A percentile compares a stretch with the other conserved stretches of the same genome.
phyloP scores from a whole-genome alignment of 1,140 invertebrate genomes.

The Orussus abietinus region DNA sequence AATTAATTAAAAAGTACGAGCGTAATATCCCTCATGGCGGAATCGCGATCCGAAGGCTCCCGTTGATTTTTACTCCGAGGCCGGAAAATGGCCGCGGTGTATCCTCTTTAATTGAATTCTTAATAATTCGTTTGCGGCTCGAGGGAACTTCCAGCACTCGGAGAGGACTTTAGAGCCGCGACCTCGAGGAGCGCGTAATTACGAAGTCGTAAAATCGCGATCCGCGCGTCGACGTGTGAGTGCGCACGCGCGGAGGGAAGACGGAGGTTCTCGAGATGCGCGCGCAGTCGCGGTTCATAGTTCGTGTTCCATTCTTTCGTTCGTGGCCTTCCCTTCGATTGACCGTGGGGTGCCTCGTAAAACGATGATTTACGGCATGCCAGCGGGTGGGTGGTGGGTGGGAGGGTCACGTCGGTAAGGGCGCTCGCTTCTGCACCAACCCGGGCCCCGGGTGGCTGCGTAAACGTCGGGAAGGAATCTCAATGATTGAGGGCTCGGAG shows the following conservation, averaged over 20 bases:
- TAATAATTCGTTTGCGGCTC: too few relatives aligned
- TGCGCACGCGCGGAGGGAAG: conserved; percentile 1
- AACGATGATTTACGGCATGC: conserved; percentile 41
- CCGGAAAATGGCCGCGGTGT: too few relatives aligned
- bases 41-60: too few relatives aligned
- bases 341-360: conserved; percentile 39
- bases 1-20: too few relatives aligned
- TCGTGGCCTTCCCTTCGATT: conserved; percentile 25
- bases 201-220: conserved; percentile 37
- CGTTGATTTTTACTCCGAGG: too few relatives aligned
- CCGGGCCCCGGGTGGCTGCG: too few relatives aligned
- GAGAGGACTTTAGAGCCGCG: background rate
- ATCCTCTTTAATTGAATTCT: too few relatives aligned
- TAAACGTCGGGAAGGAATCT: too few relatives aligned
- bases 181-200: conserved; percentile 23
- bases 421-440: too few relatives aligned
- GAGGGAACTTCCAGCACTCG: too few relatives aligned
- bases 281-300: conserved; percentile 25
- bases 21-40: too few relatives aligned
- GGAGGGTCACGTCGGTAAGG: background rate
- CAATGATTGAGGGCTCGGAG: too few relatives aligned
- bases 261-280: conserved; percentile 9
- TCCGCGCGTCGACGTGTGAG: conserved; percentile 7
- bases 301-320: conserved; percentile 30
- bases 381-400: background rate